These are phyloP conservation scores for Phoenicopterus ruber DNA, from an alignment of 2,113 vertebrate species.

Conservation along the genomic window DNA sequence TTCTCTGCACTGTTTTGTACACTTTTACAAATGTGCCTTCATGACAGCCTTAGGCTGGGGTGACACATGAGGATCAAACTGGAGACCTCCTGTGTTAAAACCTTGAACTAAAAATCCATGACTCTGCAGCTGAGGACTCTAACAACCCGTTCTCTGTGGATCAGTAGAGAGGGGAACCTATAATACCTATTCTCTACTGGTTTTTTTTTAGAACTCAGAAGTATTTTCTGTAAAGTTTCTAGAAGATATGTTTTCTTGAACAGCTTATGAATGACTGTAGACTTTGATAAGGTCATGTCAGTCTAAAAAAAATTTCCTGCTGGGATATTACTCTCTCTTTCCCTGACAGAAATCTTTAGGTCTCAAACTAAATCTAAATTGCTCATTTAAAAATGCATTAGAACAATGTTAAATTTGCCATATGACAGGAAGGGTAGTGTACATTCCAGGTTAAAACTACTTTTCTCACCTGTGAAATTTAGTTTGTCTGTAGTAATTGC, in stretches of 20 bases:
- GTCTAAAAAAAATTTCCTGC: background rate
- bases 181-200: background rate
- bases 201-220: background rate
- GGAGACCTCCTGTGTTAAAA: background rate
- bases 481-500: background rate
- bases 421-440: background rate
- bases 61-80: background rate
- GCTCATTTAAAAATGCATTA: background rate
- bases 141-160: background rate
- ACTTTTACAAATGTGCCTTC: background rate
- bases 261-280: background rate
- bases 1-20: background rate
- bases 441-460: background rate
- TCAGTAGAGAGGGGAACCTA: background rate
- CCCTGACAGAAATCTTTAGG: background rate
- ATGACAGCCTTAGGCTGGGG: background rate
- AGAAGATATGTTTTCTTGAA: background rate
- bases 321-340: background rate
- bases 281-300: background rate
- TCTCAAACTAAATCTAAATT: background rate
- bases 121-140: background rate
- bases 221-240: background rate
- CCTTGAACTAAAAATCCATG: background rate
- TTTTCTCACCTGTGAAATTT: background rate
- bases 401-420: background rate